Percentiles rank a stretch among this genome's conserved stretches.
phyloP scores from a whole-genome alignment of 2,113 vertebrate genomes.

The Thunnus thynnus region DNA sequence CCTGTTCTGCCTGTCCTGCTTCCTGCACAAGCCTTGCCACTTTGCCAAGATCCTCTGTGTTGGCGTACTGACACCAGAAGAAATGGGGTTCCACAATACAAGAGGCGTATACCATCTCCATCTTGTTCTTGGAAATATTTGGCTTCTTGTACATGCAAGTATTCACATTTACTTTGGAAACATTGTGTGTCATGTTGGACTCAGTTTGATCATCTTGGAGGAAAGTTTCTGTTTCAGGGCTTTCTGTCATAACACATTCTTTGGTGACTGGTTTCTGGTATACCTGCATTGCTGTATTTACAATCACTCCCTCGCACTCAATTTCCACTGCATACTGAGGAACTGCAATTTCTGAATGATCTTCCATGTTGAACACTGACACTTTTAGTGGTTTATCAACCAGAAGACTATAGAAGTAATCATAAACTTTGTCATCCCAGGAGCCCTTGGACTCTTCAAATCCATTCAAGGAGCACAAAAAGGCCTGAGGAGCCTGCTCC shows the following conservation, averaged over 20 bases:
- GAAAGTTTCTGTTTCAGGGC: neutral
- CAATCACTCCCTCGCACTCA: conserved; percentile 75
- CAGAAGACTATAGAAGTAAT: conserved; percentile 84
- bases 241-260: neutral
- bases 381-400: conserved; percentile 83
- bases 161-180: conserved; percentile 7
- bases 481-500: conserved; percentile 85
- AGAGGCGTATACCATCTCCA: conserved; percentile 78
- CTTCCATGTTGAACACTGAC: conserved; percentile 68
- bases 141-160: conserved; percentile 63
- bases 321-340: conserved; percentile 85
- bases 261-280: conserved; percentile 74
- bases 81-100: conserved; percentile 84
- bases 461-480: conserved; percentile 87
- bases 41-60: conserved; percentile 73
- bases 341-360: conserved; percentile 55
- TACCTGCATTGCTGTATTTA: conserved; percentile 79
- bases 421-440: conserved; percentile 83
- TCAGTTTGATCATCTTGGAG: conserved; percentile 17
- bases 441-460: conserved; percentile 83
- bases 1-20: conserved; percentile 68
- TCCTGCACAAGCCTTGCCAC: conserved; percentile 81
- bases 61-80: conserved; percentile 89
- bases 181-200: neutral
- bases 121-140: conserved; percentile 78